Evolutionary conservation across 2,797 vertebrate species (phyloP), one percentile per base, ranked within the genome.

Genomic region (Syngnathus rostellatus): DNA sequence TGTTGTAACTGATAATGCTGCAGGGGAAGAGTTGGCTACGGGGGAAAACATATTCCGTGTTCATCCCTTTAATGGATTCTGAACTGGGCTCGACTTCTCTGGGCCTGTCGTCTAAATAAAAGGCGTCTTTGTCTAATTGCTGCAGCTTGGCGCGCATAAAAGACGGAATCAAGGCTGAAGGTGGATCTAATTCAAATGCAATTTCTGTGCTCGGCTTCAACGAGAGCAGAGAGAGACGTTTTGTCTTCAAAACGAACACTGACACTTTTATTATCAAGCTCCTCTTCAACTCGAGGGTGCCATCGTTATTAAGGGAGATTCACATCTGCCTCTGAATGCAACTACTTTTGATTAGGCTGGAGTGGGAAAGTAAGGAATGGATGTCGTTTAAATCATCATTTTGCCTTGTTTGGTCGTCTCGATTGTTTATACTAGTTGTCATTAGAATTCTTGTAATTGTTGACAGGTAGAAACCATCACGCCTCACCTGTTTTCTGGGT

Each of bases 301-400:
- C 72, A 71, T 67, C 39, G 78, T 86, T 86, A 86, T 86, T 85
- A 84, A 84, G 76, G 63, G 62, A 73, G 83, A 80, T 83, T 81
- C 83, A 84, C 83, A 81, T 77, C 82, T 66, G 68, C 68, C 76
- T 55, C 23, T 25, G 23, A 76, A 63, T 73, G 58, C 10, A 41
- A 60, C 11, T 40, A n/a, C 38, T 41, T 39, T 37, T 59, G 81
- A 78, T 12, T 45, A 75, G 66, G 80, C 75, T 39, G 55, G 67
- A 68, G 40, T 71, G 72, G 70, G 73, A 81, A 81, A 12, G 5
- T 59, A 17, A 38, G 57, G 55, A 31, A 57, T 57, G 23, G 55
- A 25, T 12, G 5, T 25, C 5, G 16, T 57, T 48, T 31, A 57
- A 31, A 25, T 31, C 53, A 54, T 21, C 12, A 23, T 16, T 57